These are phyloP conservation scores for Cephus nigrinus DNA, from an alignment of 2,888 invertebrate species.

Conservation along the genomic window DNA sequence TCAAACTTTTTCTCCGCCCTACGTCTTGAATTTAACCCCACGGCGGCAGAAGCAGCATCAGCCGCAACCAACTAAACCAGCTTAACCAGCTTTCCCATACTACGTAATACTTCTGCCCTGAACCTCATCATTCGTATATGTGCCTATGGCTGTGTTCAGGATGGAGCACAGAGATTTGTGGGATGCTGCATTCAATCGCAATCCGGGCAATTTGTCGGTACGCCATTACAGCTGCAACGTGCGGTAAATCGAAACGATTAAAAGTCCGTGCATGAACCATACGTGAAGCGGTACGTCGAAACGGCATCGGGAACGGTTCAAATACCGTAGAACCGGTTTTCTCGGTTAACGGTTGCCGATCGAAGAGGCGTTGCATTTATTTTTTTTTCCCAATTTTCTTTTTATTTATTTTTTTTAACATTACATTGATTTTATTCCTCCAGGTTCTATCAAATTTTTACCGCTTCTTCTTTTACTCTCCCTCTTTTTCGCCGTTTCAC, in stretches of 20 bases:
- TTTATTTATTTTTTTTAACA: not conserved
- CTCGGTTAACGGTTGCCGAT: slow-evolving; percentile 24
- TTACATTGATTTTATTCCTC: not conserved
- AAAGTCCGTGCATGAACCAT: slow-evolving; percentile 22
- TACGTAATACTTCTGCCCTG: not conserved
- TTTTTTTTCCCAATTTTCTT: not conserved
- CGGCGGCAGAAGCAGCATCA: not conserved
- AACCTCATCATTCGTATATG: not conserved
- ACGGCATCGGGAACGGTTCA: not conserved
- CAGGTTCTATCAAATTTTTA: not conserved
- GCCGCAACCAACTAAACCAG: not conserved
- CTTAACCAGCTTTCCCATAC: not conserved
- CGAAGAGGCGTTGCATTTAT: not conserved
- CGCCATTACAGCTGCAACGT: slow-evolving; percentile 14
- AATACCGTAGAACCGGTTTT: slow-evolving; percentile 11
- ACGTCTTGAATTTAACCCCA: not conserved
- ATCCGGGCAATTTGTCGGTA: slow-evolving; percentile 44
- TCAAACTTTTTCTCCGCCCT: not conserved
- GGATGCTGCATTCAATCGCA: slow-evolving; percentile 21
- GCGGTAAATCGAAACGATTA: slow-evolving; percentile 42
- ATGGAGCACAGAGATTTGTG: not conserved
- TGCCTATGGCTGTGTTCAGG: not conserved
- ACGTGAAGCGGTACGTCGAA: not conserved
- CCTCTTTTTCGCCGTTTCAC: not conserved
- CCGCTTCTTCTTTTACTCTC: not conserved